A percentile compares a stretch with the other conserved stretches of the same genome.
Conservation (phyloP, 2,888 invertebrate species). For the Drosophila testacea region DNA sequence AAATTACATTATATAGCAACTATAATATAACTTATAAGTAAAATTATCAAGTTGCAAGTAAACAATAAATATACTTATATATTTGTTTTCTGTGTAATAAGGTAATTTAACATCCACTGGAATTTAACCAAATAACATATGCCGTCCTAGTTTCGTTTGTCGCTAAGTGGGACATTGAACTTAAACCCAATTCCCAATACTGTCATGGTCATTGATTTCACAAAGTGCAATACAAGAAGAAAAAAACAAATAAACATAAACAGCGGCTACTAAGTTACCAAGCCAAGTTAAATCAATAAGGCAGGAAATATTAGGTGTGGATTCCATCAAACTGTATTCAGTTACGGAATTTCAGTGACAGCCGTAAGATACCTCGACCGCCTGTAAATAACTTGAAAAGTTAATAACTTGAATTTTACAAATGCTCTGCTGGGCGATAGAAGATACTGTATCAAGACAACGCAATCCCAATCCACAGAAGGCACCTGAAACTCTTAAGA, state of each 20-base stretch:
- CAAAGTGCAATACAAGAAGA: slow-evolving; percentile 34
- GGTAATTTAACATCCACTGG: no score
- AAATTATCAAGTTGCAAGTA: no score
- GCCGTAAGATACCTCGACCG: background rate
- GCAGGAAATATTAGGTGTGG: background rate
- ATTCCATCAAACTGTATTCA: slow-evolving; percentile 9
- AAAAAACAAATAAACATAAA: background rate
- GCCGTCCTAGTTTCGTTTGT: slow-evolving; percentile 16
- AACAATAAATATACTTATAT: no score
- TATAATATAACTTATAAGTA: no score
- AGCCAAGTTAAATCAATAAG: slow-evolving; percentile 72
- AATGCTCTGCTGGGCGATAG: slow-evolving; percentile 84
- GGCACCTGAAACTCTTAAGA: slow-evolving; percentile 81
- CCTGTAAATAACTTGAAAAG: background rate
- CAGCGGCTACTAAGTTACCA: slow-evolving; percentile 53
- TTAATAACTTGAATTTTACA: slow-evolving; percentile 10
- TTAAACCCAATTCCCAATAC: slow-evolving; percentile 32
- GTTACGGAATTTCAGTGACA: slow-evolving; percentile 22
- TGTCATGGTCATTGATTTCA: slow-evolving; percentile 62
- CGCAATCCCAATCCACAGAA: slow-evolving; percentile 80
- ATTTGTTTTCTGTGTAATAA: no score
- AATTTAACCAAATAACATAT: background rate
- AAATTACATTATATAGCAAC: no score
- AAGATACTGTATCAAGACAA: slow-evolving; percentile 79
- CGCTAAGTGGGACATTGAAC: slow-evolving; percentile 44